phyloP scores from a whole-genome alignment of 2,888 invertebrate species.

The Limnephilus lunatus region DNA sequence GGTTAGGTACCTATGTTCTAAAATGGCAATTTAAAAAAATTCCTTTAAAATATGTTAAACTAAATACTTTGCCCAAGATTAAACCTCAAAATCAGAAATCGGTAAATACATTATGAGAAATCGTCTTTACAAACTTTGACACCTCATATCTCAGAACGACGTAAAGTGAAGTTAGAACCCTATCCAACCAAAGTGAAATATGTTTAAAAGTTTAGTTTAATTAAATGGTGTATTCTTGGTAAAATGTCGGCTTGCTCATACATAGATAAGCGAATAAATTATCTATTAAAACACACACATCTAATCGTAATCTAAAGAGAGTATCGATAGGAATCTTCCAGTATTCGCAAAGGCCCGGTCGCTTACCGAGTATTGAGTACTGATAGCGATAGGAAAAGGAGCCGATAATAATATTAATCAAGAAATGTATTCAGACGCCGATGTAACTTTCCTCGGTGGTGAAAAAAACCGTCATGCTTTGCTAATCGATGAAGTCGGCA shows the following conservation, averaged over 20 bases:
- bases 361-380: background rate
- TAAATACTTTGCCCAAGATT: too few species aligned
- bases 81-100: too few species aligned
- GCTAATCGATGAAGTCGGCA: constrained; percentile 13
- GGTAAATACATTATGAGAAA: too few species aligned
- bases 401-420: background rate
- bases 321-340: background rate
- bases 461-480: constrained; percentile 22
- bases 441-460: constrained; percentile 13
- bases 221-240: background rate
- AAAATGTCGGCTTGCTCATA: background rate
- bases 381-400: background rate
- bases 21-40: too few species aligned
- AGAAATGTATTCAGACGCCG: background rate
- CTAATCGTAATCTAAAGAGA: background rate
- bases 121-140: too few species aligned
- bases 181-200: too few species aligned
- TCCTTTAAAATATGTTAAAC: too few species aligned
- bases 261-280: background rate
- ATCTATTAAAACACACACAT: background rate
- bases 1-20: too few species aligned
- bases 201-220: too few species aligned
- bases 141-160: too few species aligned
- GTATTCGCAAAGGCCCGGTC: background rate
- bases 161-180: too few species aligned